Conservation (phyloP, 2,888 invertebrate genomes). For the Pammene fasciana region DNA sequence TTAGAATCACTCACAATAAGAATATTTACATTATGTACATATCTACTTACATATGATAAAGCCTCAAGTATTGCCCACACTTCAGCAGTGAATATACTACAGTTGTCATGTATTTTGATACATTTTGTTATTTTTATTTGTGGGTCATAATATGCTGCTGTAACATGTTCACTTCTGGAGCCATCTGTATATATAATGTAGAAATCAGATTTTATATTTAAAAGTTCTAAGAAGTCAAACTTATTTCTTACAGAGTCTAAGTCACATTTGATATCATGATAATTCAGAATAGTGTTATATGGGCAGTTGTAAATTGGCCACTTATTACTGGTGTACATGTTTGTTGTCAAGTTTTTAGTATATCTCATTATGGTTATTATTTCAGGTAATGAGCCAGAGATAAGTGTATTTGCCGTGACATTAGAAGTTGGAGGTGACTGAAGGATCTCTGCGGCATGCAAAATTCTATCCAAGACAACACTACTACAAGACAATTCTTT, state of each 20-base stretch:
- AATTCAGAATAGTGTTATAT: no score
- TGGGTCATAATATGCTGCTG: no score
- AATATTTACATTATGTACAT: no score
- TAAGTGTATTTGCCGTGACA: background rate
- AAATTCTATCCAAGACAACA: background rate
- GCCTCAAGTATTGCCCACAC: background rate
- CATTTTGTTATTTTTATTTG: background rate
- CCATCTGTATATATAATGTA: background rate
- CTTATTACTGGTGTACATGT: background rate
- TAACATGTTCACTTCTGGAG: background rate
- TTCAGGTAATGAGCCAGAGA: background rate
- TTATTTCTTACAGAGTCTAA: no score
- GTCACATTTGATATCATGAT: no score
- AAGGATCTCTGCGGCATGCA: background rate
- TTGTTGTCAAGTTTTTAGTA: background rate
- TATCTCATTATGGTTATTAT: background rate
- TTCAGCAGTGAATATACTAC: conserved; percentile 1
- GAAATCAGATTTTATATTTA: background rate
- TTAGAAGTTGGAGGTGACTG: background rate
- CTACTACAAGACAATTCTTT: conserved; percentile 5
- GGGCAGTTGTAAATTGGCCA: conserved; percentile 6
- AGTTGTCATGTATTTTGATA: background rate
- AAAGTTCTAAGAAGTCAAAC: no score
- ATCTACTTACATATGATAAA: background rate
- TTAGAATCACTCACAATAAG: no score